Evolutionary conservation across 2,113 vertebrate species (phyloP).

Genomic region (Ceyx cyanopectus): DNA sequence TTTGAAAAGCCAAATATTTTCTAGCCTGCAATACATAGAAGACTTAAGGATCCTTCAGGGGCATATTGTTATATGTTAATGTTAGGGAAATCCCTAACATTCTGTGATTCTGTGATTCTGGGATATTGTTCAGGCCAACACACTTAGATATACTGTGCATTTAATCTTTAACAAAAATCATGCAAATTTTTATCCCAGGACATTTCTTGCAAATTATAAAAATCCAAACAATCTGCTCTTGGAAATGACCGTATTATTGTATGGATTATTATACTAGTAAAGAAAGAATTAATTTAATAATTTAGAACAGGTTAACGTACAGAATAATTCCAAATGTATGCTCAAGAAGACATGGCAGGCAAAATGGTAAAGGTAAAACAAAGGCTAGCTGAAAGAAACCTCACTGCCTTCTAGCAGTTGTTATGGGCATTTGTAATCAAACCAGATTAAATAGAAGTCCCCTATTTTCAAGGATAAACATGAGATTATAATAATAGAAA

Average conservation of each 20-base stretch:
- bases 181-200: not conserved
- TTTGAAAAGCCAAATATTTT: not conserved
- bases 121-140: not conserved
- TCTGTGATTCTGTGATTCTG: too few relatives aligned
- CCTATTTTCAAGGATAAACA: not conserved
- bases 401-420: not conserved
- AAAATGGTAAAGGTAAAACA: slow-evolving; percentile 3
- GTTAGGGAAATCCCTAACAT: too few relatives aligned
- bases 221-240: not conserved
- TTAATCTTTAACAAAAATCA: not conserved
- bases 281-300: not conserved
- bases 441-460: slow-evolving; percentile 3
- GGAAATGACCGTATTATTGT: not conserved
- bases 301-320: slow-evolving; percentile 15
- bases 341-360: not conserved
- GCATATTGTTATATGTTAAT: too few relatives aligned
- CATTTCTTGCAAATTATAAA: not conserved
- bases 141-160: not conserved
- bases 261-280: not conserved
- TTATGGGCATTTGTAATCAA: not conserved
- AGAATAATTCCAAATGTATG: not conserved
- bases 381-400: slow-evolving; percentile 22
- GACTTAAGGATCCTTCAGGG: not conserved
- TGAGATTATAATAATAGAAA: not conserved
- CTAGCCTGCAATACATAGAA: not conserved